Base-by-base conservation (phyloP, 1,140 invertebrate genomes). In the Andrena cerasifolii region DNA sequence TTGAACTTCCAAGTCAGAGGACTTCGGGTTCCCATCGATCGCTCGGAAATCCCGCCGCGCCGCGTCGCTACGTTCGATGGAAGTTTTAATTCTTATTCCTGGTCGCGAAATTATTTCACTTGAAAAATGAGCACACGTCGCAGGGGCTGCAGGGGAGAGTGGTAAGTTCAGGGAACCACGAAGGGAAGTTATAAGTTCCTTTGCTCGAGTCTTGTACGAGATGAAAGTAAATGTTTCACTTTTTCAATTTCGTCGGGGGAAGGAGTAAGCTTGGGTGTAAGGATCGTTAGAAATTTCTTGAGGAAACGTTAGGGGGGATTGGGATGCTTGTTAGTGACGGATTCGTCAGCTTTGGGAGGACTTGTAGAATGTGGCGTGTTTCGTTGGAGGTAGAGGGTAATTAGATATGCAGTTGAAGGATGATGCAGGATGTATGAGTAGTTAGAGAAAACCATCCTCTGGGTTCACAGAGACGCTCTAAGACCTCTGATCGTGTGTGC, bases 371-470 rank as follows among this genome's bases (percentile, higher is more conserved):
- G 26, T 21, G 24, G 51, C 21, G 26, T 54, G 51, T 26, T 24
- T 54, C 10, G 24, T 8, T 54, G 24, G 51, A 54, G 24, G 51
- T 12, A 54, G n/a, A n/a, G n/a, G n/a, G 21, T 54, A 54, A 54
- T 54, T 24, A 54, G 51, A 24, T 54, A 54, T 26, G 51, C 51
- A 24, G 24, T 24, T 54, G 21, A 24, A 54, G 26, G 51, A 54
- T 24, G 26, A 54, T 54, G 51, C 51, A 54, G 24, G 21, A 54
- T 54, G 51, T 24, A 54, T 18, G 51, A 54, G 51, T 12, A 54
- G 26, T 54, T 26, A 21, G 51, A 47, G 45, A 2, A 7, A 14
- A 47, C 45, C 45, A 12, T 10, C 21, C 10, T 26, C 24, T 47
- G 24, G 21, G 51, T 54, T 54, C 24, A 2, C 51, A 18, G 21